Base-by-base conservation (phyloP, 2,888 invertebrate species). In the Nomada fucata region DNA sequence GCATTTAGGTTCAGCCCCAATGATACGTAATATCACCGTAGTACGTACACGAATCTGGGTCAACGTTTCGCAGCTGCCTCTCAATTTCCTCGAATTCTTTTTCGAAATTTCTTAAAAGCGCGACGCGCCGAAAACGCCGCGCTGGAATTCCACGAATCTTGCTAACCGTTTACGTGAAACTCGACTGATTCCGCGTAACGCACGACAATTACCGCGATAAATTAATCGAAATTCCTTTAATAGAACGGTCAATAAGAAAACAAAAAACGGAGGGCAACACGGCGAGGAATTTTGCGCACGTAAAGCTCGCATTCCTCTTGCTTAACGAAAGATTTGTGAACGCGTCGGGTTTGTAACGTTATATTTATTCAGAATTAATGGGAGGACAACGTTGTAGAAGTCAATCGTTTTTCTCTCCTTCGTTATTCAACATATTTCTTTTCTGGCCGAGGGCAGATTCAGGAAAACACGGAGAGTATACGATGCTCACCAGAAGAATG, bases 161-260 rank as follows among this genome's bases (percentile, higher is more conserved):
- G 42, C 23, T 18, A 79, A 65, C 71, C 29, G 55, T 68, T 71
- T 29, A 26, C 11, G 20, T 42, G 72, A 75, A 75, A 67, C 20
- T 26, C 15, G n/a, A 13, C 47, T 29, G 55, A 70, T 82, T 76
- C 67, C 60, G 23, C 42, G 29, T 68, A 70, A 64, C 44, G 20
- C 13, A n/a, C 10, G 10, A 5, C 42, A 63, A 71, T 78, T 63
- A 76, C 65, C 69, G 47, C 23, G 63, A 79, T 47, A 64, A 63
- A 84, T 72, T 60, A 72, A 87, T 81, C 55, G 67, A 67, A 67
- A 87, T 76, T 75, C 73, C 64, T 86, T 57, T 65, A 60, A 72
- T 57, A 72, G 73, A 83, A 68, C 50, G 36, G 13, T 57, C 20
- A 52, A 11, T 44, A 63, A 72, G 64, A 71, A 69, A 60, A 71